Evolutionary conservation across 2,797 vertebrate genomes (phyloP).

Genomic region (Taeniopygia guttata): DNA sequence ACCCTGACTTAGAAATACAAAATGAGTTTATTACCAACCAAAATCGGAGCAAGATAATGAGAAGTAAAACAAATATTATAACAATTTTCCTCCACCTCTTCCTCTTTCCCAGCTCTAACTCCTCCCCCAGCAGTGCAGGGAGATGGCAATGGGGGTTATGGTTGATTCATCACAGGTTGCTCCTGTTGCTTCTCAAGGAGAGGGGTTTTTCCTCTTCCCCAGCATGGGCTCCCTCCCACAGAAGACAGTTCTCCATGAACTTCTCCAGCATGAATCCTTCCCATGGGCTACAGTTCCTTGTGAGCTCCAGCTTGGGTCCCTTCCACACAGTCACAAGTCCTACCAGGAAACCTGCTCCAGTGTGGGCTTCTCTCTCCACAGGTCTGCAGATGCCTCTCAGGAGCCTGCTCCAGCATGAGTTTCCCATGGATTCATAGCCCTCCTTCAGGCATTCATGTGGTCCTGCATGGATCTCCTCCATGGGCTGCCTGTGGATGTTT

Average conservation of each 20-base stretch:
- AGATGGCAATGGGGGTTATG: neutral
- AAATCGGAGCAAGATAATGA: neutral
- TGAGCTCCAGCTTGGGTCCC: neutral
- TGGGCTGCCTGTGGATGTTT: neutral
- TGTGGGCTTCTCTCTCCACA: neutral
- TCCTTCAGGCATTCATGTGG: neutral
- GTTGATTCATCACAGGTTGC: neutral
- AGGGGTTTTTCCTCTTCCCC: neutral
- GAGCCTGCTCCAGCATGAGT: neutral
- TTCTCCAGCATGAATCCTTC: neutral
- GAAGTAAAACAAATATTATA: neutral
- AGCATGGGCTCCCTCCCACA: rapidly evolving
- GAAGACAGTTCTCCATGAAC: rapidly evolving
- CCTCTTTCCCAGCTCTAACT: neutral
- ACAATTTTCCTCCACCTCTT: neutral
- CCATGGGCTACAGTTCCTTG: neutral
- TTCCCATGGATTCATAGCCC: neutral
- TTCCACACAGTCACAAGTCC: neutral
- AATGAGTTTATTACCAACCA: neutral
- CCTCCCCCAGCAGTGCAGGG: neutral
- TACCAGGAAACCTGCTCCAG: neutral
- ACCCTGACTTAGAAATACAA: neutral
- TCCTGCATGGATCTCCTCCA: neutral
- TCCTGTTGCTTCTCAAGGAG: rapidly evolving
- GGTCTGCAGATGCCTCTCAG: neutral